phyloP scores from a whole-genome alignment of 1,140 invertebrate species.

The Heliconius melpomene region DNA sequence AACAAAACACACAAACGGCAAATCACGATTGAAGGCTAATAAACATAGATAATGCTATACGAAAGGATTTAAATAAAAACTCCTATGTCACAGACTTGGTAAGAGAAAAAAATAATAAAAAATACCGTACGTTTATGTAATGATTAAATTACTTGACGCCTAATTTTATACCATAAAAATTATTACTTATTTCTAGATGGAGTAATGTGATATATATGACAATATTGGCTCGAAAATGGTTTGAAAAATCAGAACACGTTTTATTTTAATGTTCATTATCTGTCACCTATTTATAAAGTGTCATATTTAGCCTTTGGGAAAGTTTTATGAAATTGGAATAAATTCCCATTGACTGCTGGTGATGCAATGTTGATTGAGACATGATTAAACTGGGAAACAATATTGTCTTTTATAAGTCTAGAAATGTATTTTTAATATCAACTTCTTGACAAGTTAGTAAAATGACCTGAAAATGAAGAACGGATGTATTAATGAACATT shows the following conservation, averaged over 20 bases:
- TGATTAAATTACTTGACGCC: no score
- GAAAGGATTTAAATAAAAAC: background rate
- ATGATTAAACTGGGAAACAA: conserved; percentile 52
- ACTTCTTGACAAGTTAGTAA: conserved; percentile 68
- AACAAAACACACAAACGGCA: background rate
- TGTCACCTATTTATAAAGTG: background rate
- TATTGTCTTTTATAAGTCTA: conserved; percentile 43
- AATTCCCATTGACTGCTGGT: conserved; percentile 22
- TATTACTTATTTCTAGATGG: no score
- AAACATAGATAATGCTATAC: background rate
- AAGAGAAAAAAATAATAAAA: no score
- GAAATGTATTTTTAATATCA: conserved; percentile 52
- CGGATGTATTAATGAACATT: conserved; percentile 61
- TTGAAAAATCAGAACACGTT: background rate
- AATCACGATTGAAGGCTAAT: background rate
- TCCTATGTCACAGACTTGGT: background rate
- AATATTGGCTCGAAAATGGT: background rate
- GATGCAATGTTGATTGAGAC: conserved; percentile 48
- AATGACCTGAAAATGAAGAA: conserved; percentile 79
- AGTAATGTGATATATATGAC: no score
- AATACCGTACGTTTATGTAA: no score
- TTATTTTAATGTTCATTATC: background rate
- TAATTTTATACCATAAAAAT: no score
- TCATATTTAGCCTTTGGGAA: conserved; percentile 12
- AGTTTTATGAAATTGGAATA: conserved; percentile 13